These are phyloP conservation scores for Seriola aureovittata DNA, from an alignment of 2,113 vertebrate genomes.

Conservation along the genomic window DNA sequence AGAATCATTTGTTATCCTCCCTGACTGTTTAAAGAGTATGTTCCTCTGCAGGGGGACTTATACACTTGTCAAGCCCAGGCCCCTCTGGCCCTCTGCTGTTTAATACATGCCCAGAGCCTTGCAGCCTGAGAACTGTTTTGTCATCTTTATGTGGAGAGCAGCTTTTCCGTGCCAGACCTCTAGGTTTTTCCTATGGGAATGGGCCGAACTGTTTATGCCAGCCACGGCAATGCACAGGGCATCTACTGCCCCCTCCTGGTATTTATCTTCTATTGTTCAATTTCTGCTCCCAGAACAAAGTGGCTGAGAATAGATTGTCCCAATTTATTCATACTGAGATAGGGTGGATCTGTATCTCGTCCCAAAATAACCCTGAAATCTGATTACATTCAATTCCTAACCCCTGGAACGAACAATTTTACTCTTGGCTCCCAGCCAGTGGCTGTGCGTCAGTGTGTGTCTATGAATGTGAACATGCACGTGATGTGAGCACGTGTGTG, in stretches of 20 bases:
- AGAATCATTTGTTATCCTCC: constrained; percentile 68
- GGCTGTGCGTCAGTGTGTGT: constrained; percentile 25
- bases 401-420: constrained; percentile 74
- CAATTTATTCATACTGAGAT: constrained; percentile 79
- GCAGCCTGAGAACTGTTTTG: constrained; percentile 79
- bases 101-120: constrained; percentile 79
- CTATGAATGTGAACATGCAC: constrained; percentile 44
- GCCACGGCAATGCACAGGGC: constrained; percentile 69
- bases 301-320: constrained; percentile 82
- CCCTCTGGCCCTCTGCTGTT: constrained; percentile 79
- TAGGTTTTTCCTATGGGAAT: constrained; percentile 69
- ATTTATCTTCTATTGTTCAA: constrained; percentile 37
- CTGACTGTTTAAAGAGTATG: constrained; percentile 66
- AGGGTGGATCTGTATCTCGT: constrained; percentile 77
- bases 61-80: constrained; percentile 79
- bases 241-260: constrained; percentile 87
- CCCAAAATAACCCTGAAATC: constrained; percentile 83
- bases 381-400: constrained; percentile 79
- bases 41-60: constrained; percentile 71
- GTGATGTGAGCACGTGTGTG: constrained; percentile 19
- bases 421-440: constrained; percentile 65
- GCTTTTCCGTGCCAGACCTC: constrained; percentile 74
- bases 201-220: constrained; percentile 30
- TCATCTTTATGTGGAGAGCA: constrained; percentile 81
- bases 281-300: constrained; percentile 70